Evolutionary conservation across 2,888 invertebrate species (phyloP), one percentile per base, ranked within the genome.

Genomic region (Diplolepis rosae): DNA sequence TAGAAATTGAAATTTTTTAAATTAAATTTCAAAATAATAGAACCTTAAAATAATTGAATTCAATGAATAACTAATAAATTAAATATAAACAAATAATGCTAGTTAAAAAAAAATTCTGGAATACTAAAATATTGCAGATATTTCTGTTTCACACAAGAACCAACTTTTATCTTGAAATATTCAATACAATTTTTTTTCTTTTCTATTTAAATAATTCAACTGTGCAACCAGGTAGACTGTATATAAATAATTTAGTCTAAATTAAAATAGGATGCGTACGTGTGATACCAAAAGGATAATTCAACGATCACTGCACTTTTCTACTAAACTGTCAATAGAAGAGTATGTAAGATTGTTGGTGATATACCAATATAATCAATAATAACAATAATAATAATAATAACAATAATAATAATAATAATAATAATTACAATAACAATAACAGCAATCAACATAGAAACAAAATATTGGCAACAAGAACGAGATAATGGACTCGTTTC

Each of bases 371-470:
- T 2, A 22, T 54, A 54, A 30, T 30, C 13, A 28, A 7, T 30
- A 32, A 54, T 54, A 18, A 54, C 30, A 45, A 45, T 45, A 45
- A 15, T 45, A 45, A 15, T 15, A 45, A 3, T 45, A 45, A n/a
- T 18, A 24, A 50, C 13, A 22, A 61, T 39, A 5, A 56, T 39
- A 24, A 61, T 39, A 27, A 39, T 39, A 35, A 32, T n/a, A 13
- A 61, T 61, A 61, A 61, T 61, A 39, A 27, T 61, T n/a, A 39
- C 39, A 61, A 24, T 42, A 61, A n/a, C 18, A 66, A 66, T 28
- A 66, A 66, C 30, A 66, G 28, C 32, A 66, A 66, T 3, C 48
- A 66, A 48, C 45, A 66, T 50, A 32, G 27, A 66, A 30, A 66
- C 48, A 45, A 66, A 48, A 13, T 28, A 11, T 30, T 32, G 48